Base-by-base conservation (phyloP, 2,113 vertebrate genomes). In the Maccullochella peelii region DNA sequence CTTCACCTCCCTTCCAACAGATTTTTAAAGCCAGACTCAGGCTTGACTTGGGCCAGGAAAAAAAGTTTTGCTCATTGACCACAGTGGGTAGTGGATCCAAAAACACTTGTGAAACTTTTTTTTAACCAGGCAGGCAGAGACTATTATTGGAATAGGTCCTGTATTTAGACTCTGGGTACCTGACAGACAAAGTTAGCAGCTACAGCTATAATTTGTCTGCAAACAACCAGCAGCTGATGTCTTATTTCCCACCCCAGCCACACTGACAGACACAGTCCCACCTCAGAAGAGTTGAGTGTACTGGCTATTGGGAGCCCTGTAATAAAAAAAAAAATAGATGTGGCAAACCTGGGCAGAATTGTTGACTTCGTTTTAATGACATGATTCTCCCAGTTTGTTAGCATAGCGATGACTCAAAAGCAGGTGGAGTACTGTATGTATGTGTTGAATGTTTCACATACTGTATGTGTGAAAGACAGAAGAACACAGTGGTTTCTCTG, bases 31-130 rank as follows among this genome's bases (percentile, higher is more conserved):
- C 47, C 55, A 68, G 44, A 8, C n/a, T 55, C n/a, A 61, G 33
- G 36, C 50, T 76, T 2, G 16, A 66, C 55, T 62, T 36, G 49
- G 9, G 55, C 57, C 73, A 82, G 79, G 73, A 66, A 72, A 54
- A 68, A 67, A 33, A 5, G n/a, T 30, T 54, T 23, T 42, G 10
- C 38, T 50, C 18, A 61, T 33, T 58, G 20, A 54, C 42, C 76
- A 71, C 66, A 52, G 85, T 10, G n/a, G 42, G 15, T 1, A 58
- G 70, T 30, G 18, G 18, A 72, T 63, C 42, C 58, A 65, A 52
- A 65, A 59, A 33, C 62, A 57, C 25, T 30, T 42, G 8, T 57
- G 1, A 49, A 70, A n/a, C 7, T 42, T 9, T 79, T 62, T 58
- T 58, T 42, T 30, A 16, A 67, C 52, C 36, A 36, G 27, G 5